A percentile compares a stretch with the other conserved stretches of the same genome.
These are phyloP conservation scores for Strigops habroptila DNA, from an alignment of 2,113 vertebrate species.

Conservation along the genomic window DNA sequence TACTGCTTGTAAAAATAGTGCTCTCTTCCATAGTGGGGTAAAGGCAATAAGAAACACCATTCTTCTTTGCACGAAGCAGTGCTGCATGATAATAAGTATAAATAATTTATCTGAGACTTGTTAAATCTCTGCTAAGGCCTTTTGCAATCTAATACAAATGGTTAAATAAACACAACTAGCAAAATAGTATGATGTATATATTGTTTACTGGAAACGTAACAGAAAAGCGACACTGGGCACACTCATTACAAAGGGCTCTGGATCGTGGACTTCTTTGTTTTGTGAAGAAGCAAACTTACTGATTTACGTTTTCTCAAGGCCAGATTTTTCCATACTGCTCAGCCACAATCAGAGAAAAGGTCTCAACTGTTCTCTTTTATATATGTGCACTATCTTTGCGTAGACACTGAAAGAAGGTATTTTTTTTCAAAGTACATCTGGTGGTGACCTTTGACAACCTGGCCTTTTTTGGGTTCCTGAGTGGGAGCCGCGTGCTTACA, in stretches of 20 bases:
- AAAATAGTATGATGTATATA: not conserved
- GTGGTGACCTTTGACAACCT: not conserved
- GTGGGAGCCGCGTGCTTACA: not conserved
- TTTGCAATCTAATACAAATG: not conserved
- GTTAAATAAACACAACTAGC: not conserved
- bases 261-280: not conserved
- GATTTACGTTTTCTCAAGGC: not conserved
- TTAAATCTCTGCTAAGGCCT: not conserved
- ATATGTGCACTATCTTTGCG: not conserved
- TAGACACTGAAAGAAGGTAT: not conserved
- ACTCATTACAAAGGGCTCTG: not conserved
- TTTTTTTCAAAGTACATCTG: not conserved
- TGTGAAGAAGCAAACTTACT: not conserved
- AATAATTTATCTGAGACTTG: not conserved
- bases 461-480: not conserved
- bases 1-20: not conserved
- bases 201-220: not conserved
- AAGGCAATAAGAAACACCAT: not conserved
- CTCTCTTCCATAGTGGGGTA: not conserved
- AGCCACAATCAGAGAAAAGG: not conserved
- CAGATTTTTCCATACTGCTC: not conserved
- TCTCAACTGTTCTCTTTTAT: not conserved
- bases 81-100: not conserved
- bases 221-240: accelerated
- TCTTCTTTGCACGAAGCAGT: not conserved